These are phyloP conservation scores for Drosophila ambigua DNA, from an alignment of 1,140 invertebrate species.

Conservation along the genomic window DNA sequence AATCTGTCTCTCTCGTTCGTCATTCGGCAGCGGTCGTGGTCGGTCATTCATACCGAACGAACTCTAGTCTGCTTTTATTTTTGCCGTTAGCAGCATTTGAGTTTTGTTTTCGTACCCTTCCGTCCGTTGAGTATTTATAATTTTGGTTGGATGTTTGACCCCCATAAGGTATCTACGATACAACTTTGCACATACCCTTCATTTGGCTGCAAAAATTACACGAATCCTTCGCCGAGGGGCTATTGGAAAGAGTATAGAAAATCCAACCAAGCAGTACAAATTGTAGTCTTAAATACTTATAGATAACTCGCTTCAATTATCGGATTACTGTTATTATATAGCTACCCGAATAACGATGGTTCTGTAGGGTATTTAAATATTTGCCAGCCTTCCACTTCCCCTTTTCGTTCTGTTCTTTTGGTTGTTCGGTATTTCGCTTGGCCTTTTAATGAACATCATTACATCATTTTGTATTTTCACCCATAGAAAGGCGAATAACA, in stretches of 20 bases:
- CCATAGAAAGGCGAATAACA: constrained; percentile 66
- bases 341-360: no score
- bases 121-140: no score
- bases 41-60: constrained; percentile 56
- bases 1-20: constrained; percentile 18
- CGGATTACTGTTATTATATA: no score
- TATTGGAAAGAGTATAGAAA: no score
- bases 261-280: no score
- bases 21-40: constrained; percentile 53
- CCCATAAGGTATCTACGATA: no score
- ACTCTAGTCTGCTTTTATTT: constrained; percentile 53
- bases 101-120: constrained; percentile 19
- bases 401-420: constrained; percentile 13
- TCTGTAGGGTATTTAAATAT: neutral
- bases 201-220: no score
- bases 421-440: constrained; percentile 17
- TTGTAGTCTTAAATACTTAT: no score
- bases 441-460: constrained; percentile 67
- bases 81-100: constrained; percentile 56
- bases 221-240: no score
- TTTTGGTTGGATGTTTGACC: no score
- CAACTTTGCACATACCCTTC: no score
- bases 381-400: constrained; percentile 18
- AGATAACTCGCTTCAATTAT: no score
- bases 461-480: constrained; percentile 78